Percentiles rank a stretch among this genome's conserved stretches.
Conservation (phyloP, 2,888 invertebrate genomes). For the Adineta ricciae region DNA sequence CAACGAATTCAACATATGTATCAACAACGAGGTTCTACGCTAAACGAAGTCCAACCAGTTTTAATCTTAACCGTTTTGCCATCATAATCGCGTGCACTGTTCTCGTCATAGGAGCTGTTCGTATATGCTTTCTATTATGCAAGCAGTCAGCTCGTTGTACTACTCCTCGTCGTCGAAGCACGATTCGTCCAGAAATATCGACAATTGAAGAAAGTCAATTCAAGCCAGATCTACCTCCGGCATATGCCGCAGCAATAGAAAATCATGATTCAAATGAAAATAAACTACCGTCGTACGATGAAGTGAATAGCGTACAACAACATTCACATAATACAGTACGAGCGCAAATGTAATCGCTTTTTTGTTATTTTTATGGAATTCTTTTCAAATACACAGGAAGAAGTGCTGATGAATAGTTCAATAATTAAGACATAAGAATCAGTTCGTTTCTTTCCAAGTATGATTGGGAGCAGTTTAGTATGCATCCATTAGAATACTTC, state of each 20-base stretch:
- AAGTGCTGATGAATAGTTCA: too few relatives aligned
- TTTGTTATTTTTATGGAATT: too few relatives aligned
- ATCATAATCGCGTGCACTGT: neutral
- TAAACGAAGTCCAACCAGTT: neutral
- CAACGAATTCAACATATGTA: neutral
- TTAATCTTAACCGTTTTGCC: neutral
- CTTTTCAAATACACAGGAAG: too few relatives aligned
- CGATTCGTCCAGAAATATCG: neutral
- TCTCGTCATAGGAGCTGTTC: neutral
- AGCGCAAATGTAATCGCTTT: neutral
- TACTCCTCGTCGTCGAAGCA: neutral
- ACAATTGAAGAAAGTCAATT: neutral
- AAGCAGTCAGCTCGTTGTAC: neutral
- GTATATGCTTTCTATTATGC: neutral
- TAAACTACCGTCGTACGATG: slow-evolving; percentile 3
- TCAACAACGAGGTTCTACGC: neutral
- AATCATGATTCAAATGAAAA: too few relatives aligned
- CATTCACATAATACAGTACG: neutral
- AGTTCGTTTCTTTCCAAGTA: too few relatives aligned
- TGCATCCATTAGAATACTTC: too few relatives aligned
- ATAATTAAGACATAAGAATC: too few relatives aligned
- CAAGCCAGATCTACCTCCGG: slow-evolving; percentile 2
- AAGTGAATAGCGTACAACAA: neutral
- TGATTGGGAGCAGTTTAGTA: too few relatives aligned
- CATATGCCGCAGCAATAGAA: neutral